Conservation (phyloP, 2,113 vertebrate species). For the Sorex araneus region DNA sequence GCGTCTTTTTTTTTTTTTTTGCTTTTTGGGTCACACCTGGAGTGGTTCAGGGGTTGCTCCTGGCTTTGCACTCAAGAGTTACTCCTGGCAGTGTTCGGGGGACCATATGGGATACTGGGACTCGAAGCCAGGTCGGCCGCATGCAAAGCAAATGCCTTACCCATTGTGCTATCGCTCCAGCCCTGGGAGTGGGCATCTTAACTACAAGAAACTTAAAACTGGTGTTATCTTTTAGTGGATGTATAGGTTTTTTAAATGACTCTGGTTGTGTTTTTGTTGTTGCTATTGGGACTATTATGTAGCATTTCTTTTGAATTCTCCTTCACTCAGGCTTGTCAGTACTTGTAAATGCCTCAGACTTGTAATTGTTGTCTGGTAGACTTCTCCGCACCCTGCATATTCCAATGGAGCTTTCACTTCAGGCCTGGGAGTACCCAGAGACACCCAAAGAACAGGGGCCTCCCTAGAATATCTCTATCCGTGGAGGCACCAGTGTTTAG, state of each 20-base stretch:
- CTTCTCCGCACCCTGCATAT: not conserved
- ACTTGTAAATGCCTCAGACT: too few relatives aligned
- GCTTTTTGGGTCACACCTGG: too few relatives aligned
- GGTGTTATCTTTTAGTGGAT: not conserved
- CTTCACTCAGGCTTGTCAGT: not conserved
- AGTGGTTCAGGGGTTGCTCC: too few relatives aligned
- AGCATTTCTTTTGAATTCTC: not conserved
- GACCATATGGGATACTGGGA: too few relatives aligned
- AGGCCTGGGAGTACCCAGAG: not conserved
- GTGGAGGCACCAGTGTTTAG: not conserved
- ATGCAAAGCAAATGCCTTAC: too few relatives aligned
- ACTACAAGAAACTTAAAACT: too few relatives aligned
- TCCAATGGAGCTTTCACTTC: not conserved
- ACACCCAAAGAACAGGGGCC: not conserved
- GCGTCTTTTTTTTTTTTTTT: not conserved
- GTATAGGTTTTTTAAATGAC: not conserved
- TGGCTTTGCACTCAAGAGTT: too few relatives aligned
- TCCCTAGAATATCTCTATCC: too few relatives aligned
- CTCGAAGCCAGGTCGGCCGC: too few relatives aligned
- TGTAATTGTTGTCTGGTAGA: not conserved
- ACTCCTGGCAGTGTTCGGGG: too few relatives aligned
- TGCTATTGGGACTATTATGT: not conserved
- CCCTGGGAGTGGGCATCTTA: not conserved
- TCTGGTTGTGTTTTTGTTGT: not conserved
- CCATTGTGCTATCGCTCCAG: too few relatives aligned